These are phyloP conservation scores for Lipotes vexillifer DNA, from an alignment of 2,113 vertebrate species.

Conservation along the genomic window DNA sequence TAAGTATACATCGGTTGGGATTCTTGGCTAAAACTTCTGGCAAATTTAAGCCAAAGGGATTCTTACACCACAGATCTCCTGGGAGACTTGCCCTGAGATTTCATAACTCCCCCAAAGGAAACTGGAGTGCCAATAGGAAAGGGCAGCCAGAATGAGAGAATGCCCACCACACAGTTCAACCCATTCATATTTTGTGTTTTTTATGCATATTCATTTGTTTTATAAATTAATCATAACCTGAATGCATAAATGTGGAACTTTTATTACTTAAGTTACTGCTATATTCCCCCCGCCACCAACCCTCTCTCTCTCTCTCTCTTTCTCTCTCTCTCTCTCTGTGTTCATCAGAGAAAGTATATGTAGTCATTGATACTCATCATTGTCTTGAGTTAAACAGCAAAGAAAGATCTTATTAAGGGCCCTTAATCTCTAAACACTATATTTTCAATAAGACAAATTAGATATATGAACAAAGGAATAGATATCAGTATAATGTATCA, in stretches of 20 bases:
- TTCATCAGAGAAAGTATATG: background rate
- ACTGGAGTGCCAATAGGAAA: background rate
- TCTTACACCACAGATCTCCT: background rate
- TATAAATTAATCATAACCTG: background rate
- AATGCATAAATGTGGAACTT: background rate
- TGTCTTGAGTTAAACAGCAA: background rate
- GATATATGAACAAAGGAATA: background rate
- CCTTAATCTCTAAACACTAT: background rate
- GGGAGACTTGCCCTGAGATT: background rate
- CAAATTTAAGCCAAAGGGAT: background rate
- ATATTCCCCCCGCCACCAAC: too few relatives aligned
- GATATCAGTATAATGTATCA: background rate
- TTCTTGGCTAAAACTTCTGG: background rate
- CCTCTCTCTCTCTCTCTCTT: background rate
- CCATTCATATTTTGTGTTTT: background rate
- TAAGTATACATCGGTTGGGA: background rate
- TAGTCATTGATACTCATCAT: background rate
- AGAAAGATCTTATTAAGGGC: background rate
- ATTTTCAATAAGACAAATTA: background rate
- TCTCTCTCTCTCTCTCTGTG: background rate
- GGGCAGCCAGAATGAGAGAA: background rate
- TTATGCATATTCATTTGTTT: background rate
- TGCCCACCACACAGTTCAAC: background rate
- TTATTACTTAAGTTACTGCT: background rate
- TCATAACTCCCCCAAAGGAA: background rate